Base-by-base conservation (phyloP, 2,797 vertebrate genomes). In the Notolabrus celidotus region DNA sequence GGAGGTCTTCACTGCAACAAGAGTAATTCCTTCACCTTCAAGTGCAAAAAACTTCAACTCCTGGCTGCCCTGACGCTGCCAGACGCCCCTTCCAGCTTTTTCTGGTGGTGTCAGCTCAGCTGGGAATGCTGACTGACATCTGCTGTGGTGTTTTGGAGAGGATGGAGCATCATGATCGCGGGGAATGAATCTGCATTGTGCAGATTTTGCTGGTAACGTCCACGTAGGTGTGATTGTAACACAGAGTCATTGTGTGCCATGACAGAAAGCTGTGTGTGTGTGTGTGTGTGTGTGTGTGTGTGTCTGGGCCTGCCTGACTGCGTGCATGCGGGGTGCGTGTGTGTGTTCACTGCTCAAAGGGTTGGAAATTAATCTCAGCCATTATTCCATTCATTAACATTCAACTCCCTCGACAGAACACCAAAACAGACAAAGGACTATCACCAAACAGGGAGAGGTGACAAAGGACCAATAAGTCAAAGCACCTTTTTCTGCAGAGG, bases 361-460 rank as follows among this genome's bases (percentile, higher is more conserved):
- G 49, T 57, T 59, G 58, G 86, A 87, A 75, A 88, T 88, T 50
- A 88, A 86, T 82, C 75, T 65, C 54, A 10, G 56, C 29, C 42
- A 47, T 82, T 74, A 65, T 61, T 84, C 75, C 46, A 7, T 67
- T 80, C 61, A 74, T 80, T 86, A 67, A 67, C 42, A 36, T 64
- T 54, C 41, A 52, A 55, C 50, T 75, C 68, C 57, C 50, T 33
- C 52, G 67, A 56, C 43, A 66, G 71, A 74, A 53, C 61, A 73
- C 33, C 56, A 70, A 60, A 36, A 66, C 55, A 58, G 45, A 55
- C 43, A 52, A 43, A 53, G 43, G 45, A 9, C 62, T 9, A n/a
- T 38, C 25, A 41, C 39, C 62, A 46, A 56, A 86, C 19, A 71
- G 34, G 38, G 38, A 27, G 20, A 47, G 38, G 53, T 31, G 42